Evolutionary conservation across 1,140 invertebrate genomes (phyloP).

Genomic region (Harpegnathos saltator): DNA sequence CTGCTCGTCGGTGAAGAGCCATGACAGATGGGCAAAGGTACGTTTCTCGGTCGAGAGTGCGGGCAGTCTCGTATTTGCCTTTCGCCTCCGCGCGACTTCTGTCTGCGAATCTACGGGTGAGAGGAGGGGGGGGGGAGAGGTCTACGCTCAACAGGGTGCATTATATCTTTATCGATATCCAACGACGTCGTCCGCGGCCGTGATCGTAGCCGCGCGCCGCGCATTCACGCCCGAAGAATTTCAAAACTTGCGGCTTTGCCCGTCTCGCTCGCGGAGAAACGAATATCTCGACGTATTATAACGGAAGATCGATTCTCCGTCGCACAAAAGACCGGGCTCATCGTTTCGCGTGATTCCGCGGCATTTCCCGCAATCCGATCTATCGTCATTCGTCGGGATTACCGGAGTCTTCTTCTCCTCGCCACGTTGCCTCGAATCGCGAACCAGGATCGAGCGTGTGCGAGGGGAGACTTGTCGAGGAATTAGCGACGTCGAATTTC

Average conservation of each 20-base stretch:
- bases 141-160: constrained; percentile 59
- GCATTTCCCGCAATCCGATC: constrained; percentile 68
- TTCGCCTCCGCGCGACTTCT: constrained; percentile 40
- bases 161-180: constrained; percentile 66
- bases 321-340: constrained; percentile 51
- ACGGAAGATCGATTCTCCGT: constrained; percentile 56
- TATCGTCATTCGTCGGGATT: constrained; percentile 65
- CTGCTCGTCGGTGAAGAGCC: constrained; percentile 17
- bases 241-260: constrained; percentile 66
- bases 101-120: constrained; percentile 9
- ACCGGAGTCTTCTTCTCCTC: constrained; percentile 30
- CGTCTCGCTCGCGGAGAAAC: neutral
- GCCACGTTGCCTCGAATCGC: neutral
- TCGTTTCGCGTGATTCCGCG: constrained; percentile 42
- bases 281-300: constrained; percentile 64
- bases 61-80: constrained; percentile 22
- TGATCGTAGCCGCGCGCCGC: constrained; percentile 1
- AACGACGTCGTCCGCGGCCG: constrained; percentile 41
- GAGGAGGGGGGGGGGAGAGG: constrained; percentile 1
- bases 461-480: neutral
- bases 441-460: neutral
- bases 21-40: constrained; percentile 8
- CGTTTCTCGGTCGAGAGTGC: constrained; percentile 1
- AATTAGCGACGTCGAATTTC: constrained; percentile 1
- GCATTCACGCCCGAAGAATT: constrained; percentile 54